Conservation (phyloP, 2,113 vertebrate genomes). For the Sebastes schlegelii region DNA sequence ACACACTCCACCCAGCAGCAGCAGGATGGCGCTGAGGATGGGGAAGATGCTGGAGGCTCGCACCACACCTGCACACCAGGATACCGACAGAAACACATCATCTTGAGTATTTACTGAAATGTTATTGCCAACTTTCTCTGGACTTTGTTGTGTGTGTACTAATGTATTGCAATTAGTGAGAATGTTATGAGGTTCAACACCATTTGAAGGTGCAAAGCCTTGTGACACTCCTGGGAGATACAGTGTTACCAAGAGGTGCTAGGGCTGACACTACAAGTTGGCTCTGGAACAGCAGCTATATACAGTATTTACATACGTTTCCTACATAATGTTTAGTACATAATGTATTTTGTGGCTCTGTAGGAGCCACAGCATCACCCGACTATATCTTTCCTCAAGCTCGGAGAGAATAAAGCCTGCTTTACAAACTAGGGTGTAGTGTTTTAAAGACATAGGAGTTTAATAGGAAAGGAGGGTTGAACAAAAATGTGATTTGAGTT, state of each 20-base stretch:
- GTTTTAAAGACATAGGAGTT: neutral
- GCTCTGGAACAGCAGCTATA: slow-evolving; percentile 4
- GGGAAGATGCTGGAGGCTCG: slow-evolving; percentile 97
- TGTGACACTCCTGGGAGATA: slow-evolving; percentile 23
- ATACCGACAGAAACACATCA: neutral
- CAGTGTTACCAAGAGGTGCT: slow-evolving; percentile 30
- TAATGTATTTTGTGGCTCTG: neutral
- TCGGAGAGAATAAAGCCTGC: no score
- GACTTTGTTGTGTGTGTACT: neutral
- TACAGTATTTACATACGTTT: neutral
- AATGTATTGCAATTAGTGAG: neutral
- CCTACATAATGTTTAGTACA: slow-evolving; percentile 5
- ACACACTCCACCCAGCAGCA: slow-evolving; percentile 93
- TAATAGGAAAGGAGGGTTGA: neutral
- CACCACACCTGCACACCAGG: slow-evolving; percentile 87
- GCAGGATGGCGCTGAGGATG: slow-evolving; percentile 93
- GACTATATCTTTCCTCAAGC: no score
- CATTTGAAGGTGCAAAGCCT: neutral
- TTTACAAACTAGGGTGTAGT: neutral
- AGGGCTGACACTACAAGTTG: slow-evolving; percentile 45
- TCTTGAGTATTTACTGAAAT: neutral
- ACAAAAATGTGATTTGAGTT: neutral
- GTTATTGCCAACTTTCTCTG: neutral
- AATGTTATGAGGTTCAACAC: slow-evolving; percentile 6
- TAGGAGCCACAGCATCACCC: no score